Conservation (phyloP, 2,888 invertebrate species). For the Archaeoteleia sp. region DNA sequence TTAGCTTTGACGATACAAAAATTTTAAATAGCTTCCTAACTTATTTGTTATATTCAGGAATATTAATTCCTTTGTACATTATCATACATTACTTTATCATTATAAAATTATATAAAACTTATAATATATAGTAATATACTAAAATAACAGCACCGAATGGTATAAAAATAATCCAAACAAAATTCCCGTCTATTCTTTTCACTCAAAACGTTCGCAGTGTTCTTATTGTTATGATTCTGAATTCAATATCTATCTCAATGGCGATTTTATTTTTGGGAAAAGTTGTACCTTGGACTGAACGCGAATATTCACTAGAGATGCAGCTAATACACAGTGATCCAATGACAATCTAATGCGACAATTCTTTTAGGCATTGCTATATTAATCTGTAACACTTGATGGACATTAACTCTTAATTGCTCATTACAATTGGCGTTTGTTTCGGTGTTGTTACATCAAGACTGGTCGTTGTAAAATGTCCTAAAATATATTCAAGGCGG, state of each 20-base stretch:
- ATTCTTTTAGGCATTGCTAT: slow-evolving; percentile 34
- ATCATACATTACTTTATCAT: too few relatives aligned
- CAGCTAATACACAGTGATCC: slow-evolving; percentile 38
- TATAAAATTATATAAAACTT: too few relatives aligned
- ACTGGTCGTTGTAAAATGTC: slow-evolving; percentile 46
- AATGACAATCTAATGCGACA: slow-evolving; percentile 33
- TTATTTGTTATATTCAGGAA: too few relatives aligned
- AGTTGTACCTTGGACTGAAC: slow-evolving; percentile 48
- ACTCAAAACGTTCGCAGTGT: neutral
- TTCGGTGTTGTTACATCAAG: slow-evolving; percentile 27
- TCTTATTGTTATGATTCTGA: neutral
- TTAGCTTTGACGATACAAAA: too few relatives aligned
- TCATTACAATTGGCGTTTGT: slow-evolving; percentile 24
- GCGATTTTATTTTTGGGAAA: slow-evolving; percentile 11
- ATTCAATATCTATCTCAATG: neutral
- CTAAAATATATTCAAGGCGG: slow-evolving; percentile 48
- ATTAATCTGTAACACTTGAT: slow-evolving; percentile 13
- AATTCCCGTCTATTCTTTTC: neutral
- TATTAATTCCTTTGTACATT: too few relatives aligned
- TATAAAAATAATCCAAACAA: too few relatives aligned
- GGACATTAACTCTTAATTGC: too few relatives aligned
- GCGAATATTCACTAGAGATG: slow-evolving; percentile 34
- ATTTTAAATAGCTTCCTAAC: too few relatives aligned
- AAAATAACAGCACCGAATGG: too few relatives aligned
- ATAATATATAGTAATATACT: too few relatives aligned